These are phyloP conservation scores for Brassicogethes aeneus DNA, from an alignment of 2,888 invertebrate genomes.

Conservation along the genomic window DNA sequence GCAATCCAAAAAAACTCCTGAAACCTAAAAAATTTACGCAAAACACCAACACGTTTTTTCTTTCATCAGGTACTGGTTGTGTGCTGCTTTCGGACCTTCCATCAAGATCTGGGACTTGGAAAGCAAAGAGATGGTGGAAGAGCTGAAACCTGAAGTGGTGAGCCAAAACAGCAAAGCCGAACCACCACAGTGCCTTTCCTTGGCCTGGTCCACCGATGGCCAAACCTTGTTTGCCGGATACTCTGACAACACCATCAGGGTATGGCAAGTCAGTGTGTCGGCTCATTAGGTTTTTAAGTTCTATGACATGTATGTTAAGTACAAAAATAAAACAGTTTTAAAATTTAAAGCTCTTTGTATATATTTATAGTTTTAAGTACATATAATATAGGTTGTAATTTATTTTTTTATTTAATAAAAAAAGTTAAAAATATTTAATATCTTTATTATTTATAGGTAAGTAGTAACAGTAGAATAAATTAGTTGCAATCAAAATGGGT, in stretches of 20 bases:
- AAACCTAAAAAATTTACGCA: no score
- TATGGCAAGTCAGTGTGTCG: conserved; percentile 94
- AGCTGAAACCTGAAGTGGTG: conserved; percentile 92
- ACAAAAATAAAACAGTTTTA: neutral
- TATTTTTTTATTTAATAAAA: no score
- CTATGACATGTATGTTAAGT: conserved; percentile 2
- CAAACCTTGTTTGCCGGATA: conserved; percentile 98
- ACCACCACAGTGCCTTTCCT: conserved; percentile 90
- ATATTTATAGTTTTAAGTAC: no score
- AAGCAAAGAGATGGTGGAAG: conserved; percentile 98
- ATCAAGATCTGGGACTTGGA: conserved; percentile 99
- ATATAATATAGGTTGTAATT: no score
- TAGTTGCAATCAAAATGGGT: no score
- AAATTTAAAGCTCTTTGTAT: no score
- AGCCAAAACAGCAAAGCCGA: conserved; percentile 71
- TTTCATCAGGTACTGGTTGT: conserved; percentile 83
- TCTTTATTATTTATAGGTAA: no score
- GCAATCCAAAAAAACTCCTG: no score
- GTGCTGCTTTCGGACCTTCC: conserved; percentile 95
- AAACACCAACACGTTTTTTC: no score
- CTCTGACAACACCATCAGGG: conserved; percentile 95
- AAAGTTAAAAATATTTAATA: no score
- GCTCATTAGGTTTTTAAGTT: conserved; percentile 42
- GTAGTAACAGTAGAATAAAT: no score
- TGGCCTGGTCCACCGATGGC: conserved; percentile 99